A percentile compares a stretch with the other conserved stretches of the same genome.
These are phyloP conservation scores for Apoderus coryli DNA, from an alignment of 2,888 invertebrate species.

Conservation along the genomic window DNA sequence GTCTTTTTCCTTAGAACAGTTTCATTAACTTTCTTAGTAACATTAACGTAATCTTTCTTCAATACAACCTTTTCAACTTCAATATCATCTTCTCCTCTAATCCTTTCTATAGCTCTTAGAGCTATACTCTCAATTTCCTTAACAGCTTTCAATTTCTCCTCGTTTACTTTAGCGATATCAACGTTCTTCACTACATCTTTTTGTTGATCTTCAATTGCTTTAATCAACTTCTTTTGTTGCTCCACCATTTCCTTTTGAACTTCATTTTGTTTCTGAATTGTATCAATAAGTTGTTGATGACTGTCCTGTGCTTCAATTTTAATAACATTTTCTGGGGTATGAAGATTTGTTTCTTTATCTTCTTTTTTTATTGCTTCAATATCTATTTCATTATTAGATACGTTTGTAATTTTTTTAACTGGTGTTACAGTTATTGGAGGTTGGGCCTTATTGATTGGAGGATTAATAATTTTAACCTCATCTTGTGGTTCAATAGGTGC, in stretches of 20 bases:
- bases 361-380: slow-evolving; percentile 33
- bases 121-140: slow-evolving; percentile 29
- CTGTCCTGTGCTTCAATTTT: slow-evolving; percentile 22
- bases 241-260: slow-evolving; percentile 52
- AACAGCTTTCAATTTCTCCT: slow-evolving; percentile 27
- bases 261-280: slow-evolving; percentile 51
- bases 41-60: slow-evolving; percentile 15
- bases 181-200: slow-evolving; percentile 18
- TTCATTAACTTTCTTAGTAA: slow-evolving; percentile 9
- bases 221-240: slow-evolving; percentile 39
- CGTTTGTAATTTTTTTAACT: slow-evolving; percentile 8
- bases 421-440: slow-evolving; percentile 1
- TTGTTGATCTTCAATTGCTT: slow-evolving; percentile 21
- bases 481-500: slow-evolving; percentile 1
- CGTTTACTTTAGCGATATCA: slow-evolving; percentile 19
- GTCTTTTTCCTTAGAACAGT: slow-evolving; percentile 10
- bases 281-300: slow-evolving; percentile 40
- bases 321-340: slow-evolving; percentile 23
- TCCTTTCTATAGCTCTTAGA: slow-evolving; percentile 28
- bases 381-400: slow-evolving; percentile 36
- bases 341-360: slow-evolving; percentile 32
- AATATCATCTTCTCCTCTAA: slow-evolving; percentile 20
- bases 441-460: slow-evolving; percentile 4
- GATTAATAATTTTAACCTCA: not conserved
- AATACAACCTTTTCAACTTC: slow-evolving; percentile 17